phyloP scores from a whole-genome alignment of 2,113 vertebrate species.

The Lates calcarifer region DNA sequence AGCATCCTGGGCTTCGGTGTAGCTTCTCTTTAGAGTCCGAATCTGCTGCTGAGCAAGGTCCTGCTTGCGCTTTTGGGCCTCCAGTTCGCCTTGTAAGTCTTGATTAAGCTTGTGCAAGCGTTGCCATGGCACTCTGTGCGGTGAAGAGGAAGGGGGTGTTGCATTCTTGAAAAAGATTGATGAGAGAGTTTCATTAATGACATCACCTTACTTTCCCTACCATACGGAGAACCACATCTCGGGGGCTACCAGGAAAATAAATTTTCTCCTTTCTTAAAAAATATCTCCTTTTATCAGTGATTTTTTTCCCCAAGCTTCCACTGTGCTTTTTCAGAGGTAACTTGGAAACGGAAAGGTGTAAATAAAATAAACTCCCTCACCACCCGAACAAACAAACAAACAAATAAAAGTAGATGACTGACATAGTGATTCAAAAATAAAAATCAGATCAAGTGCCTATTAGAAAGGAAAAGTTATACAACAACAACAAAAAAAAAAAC shows the following conservation, averaged over 20 bases:
- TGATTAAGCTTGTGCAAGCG: conserved; percentile 93
- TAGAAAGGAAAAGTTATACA: background rate
- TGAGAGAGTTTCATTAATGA: conserved; percentile 93
- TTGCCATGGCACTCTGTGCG: conserved; percentile 89
- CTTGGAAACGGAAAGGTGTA: conserved; percentile 44
- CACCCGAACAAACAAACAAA: conserved; percentile 2
- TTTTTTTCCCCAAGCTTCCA: conserved; percentile 70
- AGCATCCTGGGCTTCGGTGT: conserved; percentile 92
- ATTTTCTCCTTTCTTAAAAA: conserved; percentile 33
- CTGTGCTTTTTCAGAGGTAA: conserved; percentile 85
- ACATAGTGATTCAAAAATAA: conserved; percentile 1
- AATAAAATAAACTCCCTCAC: conserved; percentile 20
- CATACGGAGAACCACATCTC: conserved; percentile 95
- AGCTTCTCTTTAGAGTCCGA: conserved; percentile 90
- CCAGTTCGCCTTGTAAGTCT: conserved; percentile 92
- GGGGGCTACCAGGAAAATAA: conserved; percentile 73
- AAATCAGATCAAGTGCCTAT: background rate
- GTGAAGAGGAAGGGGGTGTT: conserved; percentile 85
- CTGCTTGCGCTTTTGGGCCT: conserved; percentile 92
- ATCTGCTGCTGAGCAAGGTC: conserved; percentile 92
- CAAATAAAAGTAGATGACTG: conserved; percentile 5
- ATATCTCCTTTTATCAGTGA: background rate
- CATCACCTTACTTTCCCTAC: conserved; percentile 82
- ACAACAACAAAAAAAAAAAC: conserved; percentile 18
- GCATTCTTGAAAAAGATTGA: conserved; percentile 96